Evolutionary conservation across 35 echinoderm and acorn worm species (phyloP).

Genomic region (Lytechinus pictus): DNA sequence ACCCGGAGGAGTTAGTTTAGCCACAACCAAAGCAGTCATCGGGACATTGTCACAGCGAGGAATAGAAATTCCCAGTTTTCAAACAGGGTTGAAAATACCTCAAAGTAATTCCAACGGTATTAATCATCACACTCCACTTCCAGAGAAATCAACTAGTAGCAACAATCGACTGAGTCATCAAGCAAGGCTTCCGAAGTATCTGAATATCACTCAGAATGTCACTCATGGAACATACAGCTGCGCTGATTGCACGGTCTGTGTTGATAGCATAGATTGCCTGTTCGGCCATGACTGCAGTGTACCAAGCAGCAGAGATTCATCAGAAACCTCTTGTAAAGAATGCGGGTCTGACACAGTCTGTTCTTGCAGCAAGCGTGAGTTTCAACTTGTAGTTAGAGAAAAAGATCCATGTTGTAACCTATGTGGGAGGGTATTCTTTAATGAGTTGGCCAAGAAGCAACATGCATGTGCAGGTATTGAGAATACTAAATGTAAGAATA

Average conservation of each 20-base stretch:
- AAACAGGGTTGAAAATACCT: neutral
- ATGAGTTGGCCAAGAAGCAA: conserved; percentile 3
- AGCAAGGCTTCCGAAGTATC: neutral
- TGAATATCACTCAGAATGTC: neutral
- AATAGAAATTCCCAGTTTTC: neutral
- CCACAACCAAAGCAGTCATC: neutral
- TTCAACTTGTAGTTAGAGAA: neutral
- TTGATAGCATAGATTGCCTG: neutral
- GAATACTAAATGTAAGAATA: neutral
- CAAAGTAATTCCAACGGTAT: neutral
- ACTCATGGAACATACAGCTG: neutral
- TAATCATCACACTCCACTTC: neutral
- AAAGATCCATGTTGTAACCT: neutral
- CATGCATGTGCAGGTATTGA: neutral
- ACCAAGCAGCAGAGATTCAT: neutral
- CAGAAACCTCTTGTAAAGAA: neutral
- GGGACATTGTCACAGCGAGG: neutral
- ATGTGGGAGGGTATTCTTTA: neutral
- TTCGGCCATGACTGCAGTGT: neutral
- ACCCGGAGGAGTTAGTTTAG: neutral
- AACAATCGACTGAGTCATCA: neutral
- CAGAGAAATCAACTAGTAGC: neutral
- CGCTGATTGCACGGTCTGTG: neutral
- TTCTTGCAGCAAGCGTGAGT: neutral
- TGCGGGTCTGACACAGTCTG: neutral